A percentile compares a stretch with the other conserved stretches of the same genome.
These are phyloP conservation scores for Cataglyphis livida DNA, from an alignment of 2,888 invertebrate species.

Conservation along the genomic window DNA sequence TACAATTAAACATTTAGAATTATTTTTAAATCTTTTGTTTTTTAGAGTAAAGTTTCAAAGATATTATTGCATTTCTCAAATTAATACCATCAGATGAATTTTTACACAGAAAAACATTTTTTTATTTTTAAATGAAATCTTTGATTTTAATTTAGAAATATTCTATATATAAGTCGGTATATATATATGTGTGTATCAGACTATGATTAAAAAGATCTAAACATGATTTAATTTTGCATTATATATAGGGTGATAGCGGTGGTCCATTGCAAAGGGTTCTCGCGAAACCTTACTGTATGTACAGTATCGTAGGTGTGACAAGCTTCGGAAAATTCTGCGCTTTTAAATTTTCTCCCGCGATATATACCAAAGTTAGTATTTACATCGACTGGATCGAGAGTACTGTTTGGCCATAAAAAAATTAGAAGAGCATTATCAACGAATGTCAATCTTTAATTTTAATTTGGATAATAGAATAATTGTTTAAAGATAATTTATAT, in stretches of 20 bases:
- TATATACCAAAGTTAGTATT: conserved; percentile 83
- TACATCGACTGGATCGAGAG: conserved; percentile 85
- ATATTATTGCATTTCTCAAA: neutral
- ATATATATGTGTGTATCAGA: neutral
- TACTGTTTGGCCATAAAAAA: conserved; percentile 80
- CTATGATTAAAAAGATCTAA: neutral
- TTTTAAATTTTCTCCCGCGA: conserved; percentile 83
- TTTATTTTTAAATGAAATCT: neutral
- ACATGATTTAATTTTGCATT: neutral
- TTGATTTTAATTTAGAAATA: neutral
- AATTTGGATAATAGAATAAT: neutral
- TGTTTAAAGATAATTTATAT: neutral
- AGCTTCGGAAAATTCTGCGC: conserved; percentile 86
- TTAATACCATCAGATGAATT: neutral
- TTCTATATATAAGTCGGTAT: neutral
- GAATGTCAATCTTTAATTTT: neutral
- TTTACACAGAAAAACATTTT: neutral
- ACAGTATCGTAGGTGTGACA: conserved; percentile 84
- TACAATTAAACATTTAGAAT: neutral
- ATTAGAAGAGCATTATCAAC: neutral
- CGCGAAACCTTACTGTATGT: conserved; percentile 83
- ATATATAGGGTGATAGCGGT: conserved; percentile 75
- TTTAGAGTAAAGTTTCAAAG: neutral
- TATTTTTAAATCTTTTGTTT: neutral
- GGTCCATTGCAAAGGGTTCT: conserved; percentile 79